phyloP scores from a whole-genome alignment of 1,140 invertebrate genomes.

The Hyposmocoma kahamanoa region DNA sequence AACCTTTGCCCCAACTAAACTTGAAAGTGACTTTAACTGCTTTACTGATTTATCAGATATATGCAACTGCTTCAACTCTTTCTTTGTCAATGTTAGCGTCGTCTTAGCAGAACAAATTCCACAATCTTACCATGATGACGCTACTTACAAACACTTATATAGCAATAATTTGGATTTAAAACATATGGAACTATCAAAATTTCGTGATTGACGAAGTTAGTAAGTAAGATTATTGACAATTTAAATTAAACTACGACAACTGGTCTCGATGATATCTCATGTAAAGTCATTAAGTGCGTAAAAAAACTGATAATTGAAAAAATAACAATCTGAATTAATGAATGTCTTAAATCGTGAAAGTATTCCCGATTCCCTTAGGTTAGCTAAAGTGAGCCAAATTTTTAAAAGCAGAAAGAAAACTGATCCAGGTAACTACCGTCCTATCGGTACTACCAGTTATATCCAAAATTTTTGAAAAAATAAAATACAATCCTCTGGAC shows the following conservation, averaged over 20 bases:
- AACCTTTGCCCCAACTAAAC: background rate
- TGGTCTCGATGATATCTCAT: slow-evolving; percentile 11
- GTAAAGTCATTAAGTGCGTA: slow-evolving; percentile 18
- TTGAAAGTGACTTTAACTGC: background rate
- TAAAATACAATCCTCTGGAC: background rate
- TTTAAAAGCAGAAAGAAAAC: background rate
- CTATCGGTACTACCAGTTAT: slow-evolving; percentile 2
- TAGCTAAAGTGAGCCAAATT: background rate
- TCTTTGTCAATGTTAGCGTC: slow-evolving; percentile 14
- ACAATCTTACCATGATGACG: slow-evolving; percentile 1
- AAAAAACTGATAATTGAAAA: background rate
- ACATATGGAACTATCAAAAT: background rate
- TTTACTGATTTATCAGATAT: slow-evolving; percentile 9
- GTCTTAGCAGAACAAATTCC: slow-evolving; percentile 11
- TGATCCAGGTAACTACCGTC: slow-evolving; percentile 1
- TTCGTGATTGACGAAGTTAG: slow-evolving; percentile 1
- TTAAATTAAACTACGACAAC: slow-evolving; percentile 13
- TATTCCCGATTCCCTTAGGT: slow-evolving; percentile 6
- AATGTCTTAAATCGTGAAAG: slow-evolving; percentile 2
- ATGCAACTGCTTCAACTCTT: slow-evolving; percentile 15
- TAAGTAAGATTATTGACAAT: slow-evolving; percentile 15
- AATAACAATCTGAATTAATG: slow-evolving; percentile 13
- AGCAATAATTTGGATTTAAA: background rate
- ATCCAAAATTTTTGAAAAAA: slow-evolving; percentile 3
- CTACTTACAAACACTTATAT: background rate